Conservation (phyloP, 2,888 invertebrate species). For the Dicyrtoma fusca region DNA sequence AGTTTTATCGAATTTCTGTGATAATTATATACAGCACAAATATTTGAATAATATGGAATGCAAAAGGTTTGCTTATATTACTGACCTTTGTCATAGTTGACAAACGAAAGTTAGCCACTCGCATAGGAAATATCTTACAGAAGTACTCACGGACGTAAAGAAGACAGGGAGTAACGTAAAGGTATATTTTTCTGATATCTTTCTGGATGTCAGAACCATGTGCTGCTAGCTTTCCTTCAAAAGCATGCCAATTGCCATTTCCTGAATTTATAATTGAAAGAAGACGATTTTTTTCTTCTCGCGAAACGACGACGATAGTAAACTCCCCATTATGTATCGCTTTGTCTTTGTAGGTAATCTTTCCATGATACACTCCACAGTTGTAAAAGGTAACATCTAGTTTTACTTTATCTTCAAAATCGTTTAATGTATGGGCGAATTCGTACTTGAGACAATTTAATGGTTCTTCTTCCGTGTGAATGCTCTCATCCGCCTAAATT, state of each 20-base stretch:
- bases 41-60: neutral
- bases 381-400: slow-evolving; percentile 3
- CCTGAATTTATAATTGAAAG: slow-evolving; percentile 14
- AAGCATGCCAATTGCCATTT: slow-evolving; percentile 62
- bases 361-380: slow-evolving; percentile 30
- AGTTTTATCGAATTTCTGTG: too few relatives aligned
- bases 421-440: neutral
- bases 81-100: slow-evolving; percentile 89
- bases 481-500: slow-evolving; percentile 17
- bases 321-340: slow-evolving; percentile 86
- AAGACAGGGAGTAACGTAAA: slow-evolving; percentile 88
- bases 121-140: slow-evolving; percentile 87
- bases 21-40: too few relatives aligned
- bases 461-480: neutral
- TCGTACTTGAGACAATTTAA: slow-evolving; percentile 4
- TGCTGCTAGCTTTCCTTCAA: slow-evolving; percentile 73
- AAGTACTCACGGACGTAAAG: slow-evolving; percentile 89
- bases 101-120: slow-evolving; percentile 84
- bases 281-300: slow-evolving; percentile 58
- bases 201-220: slow-evolving; percentile 66
- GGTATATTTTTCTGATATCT: slow-evolving; percentile 83
- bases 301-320: slow-evolving; percentile 86
- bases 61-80: too few relatives aligned
- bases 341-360: slow-evolving; percentile 72
- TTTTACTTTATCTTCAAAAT: neutral